phyloP scores from a whole-genome alignment of 2,888 invertebrate species.

The Dolomedes plantarius region DNA sequence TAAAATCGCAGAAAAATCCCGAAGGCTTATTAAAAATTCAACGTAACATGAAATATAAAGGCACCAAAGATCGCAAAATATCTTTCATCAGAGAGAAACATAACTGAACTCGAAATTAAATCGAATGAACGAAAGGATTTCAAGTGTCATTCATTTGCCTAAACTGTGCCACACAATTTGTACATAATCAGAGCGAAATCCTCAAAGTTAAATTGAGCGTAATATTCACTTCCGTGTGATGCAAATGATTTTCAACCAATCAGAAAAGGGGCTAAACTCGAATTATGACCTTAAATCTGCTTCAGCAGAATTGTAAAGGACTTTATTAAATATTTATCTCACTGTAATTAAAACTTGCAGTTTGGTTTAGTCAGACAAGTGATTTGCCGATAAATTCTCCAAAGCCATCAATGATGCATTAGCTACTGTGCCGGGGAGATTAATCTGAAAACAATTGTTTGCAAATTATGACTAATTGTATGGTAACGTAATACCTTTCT shows the following conservation, averaged over 20 bases:
- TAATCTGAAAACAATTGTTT: no score
- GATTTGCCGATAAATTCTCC: no score
- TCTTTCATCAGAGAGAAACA: no score
- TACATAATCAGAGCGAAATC: neutral
- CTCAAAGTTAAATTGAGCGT: neutral
- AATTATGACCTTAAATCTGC: neutral
- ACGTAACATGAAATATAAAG: no score
- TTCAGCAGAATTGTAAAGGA: neutral
- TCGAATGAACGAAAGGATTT: neutral
- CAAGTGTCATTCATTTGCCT: neutral
- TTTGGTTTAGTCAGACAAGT: neutral
- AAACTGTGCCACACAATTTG: neutral
- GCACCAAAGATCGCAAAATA: no score
- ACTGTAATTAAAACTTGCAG: neutral
- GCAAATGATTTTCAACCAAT: neutral
- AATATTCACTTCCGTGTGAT: neutral
- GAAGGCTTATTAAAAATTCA: no score
- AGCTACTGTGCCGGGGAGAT: no score
- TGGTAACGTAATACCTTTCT: no score
- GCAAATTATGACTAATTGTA: no score
- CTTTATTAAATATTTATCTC: neutral
- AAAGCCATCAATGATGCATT: no score
- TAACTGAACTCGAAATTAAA: no score
- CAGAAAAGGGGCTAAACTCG: neutral
- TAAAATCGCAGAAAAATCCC: no score